Conservation (phyloP, 2,113 vertebrate genomes). For the Aix galericulata region DNA sequence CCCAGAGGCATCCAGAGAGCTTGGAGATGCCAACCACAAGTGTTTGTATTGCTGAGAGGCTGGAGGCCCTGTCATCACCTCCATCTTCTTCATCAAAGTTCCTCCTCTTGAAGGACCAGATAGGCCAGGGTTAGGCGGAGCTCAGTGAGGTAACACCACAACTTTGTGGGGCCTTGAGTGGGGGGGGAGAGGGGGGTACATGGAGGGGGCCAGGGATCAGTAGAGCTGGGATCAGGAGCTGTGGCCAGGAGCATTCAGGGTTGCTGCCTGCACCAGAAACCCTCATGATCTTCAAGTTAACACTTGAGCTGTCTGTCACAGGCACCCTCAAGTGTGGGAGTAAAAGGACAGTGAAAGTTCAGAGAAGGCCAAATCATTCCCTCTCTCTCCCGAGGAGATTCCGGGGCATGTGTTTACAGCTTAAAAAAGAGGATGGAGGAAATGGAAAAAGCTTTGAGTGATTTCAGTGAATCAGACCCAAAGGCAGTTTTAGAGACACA, state of each 20-base stretch:
- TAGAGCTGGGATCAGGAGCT: neutral
- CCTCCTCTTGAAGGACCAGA: neutral
- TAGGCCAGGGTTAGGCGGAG: neutral
- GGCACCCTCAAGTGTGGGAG: neutral
- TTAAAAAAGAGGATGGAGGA: slow-evolving; percentile 12
- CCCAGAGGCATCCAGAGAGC: neutral
- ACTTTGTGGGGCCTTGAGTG: neutral
- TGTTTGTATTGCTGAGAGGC: neutral
- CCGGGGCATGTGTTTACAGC: neutral
- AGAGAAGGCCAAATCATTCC: neutral
- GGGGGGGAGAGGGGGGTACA: neutral
- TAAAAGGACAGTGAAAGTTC: neutral
- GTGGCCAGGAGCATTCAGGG: neutral
- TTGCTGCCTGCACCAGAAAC: neutral
- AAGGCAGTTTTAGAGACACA: neutral
- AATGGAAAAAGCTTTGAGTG: slow-evolving; percentile 39
- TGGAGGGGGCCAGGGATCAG: neutral
- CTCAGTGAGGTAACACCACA: neutral
- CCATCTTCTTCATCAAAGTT: neutral
- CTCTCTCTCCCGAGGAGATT: neutral
- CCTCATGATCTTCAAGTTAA: neutral
- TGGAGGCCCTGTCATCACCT: neutral
- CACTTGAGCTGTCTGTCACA: neutral
- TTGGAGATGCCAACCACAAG: neutral
- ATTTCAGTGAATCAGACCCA: slow-evolving; percentile 7